These are phyloP conservation scores for Enteromius anoplus DNA, from an alignment of 2,797 vertebrate species.

Conservation along the genomic window DNA sequence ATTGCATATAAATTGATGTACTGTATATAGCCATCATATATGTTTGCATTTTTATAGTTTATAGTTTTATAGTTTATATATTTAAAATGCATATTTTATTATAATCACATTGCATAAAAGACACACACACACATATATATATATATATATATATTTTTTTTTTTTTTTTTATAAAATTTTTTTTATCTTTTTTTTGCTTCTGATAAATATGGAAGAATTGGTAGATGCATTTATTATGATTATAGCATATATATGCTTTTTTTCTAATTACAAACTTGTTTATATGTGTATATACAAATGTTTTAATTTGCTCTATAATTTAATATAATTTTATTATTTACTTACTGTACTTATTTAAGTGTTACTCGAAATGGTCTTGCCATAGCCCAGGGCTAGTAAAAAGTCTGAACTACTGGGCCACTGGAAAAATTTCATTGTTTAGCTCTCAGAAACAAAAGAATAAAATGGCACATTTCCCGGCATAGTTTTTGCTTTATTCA, in stretches of 20 bases:
- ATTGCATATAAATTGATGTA: background rate
- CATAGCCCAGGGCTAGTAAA: background rate
- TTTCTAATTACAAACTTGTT: background rate
- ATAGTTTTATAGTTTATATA: background rate
- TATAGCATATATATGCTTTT: background rate
- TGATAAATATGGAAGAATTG: background rate
- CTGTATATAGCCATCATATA: background rate
- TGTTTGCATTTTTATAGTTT: background rate
- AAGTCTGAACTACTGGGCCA: background rate
- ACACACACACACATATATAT: background rate
- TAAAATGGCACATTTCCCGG: background rate
- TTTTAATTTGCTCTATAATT: background rate
- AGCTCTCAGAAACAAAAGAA: background rate
- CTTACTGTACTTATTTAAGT: background rate
- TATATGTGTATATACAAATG: background rate
- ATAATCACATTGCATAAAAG: background rate
- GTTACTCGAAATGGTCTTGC: background rate
- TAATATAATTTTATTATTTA: background rate
- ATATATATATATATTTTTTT: no score
- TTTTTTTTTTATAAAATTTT: no score
- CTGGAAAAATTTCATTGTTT: background rate
- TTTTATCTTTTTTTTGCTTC: no score
- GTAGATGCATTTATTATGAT: background rate
- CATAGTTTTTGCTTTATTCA: conserved; percentile 21
- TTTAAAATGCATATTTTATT: background rate